Conservation (phyloP, 2,888 invertebrate species). For the Horisme vitalbata region DNA sequence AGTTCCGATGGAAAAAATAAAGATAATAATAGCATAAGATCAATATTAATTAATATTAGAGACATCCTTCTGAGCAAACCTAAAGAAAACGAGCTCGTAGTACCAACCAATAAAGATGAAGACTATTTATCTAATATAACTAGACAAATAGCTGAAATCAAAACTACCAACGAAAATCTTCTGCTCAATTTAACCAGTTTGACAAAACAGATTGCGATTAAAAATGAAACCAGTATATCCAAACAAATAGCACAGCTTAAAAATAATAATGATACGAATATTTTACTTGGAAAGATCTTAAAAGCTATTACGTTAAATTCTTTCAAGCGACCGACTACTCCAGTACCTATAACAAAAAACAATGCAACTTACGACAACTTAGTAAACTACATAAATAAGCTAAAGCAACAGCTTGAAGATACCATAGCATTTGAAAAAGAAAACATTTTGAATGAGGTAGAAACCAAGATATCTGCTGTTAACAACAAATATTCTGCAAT, state of each 20-base stretch:
- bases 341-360: slow-evolving; percentile 21
- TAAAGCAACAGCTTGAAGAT: slow-evolving; percentile 41
- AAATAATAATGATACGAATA: slow-evolving; percentile 26
- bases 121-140: slow-evolving; percentile 33
- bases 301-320: slow-evolving; percentile 20
- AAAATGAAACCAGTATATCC: too few relatives aligned
- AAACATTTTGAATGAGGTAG: slow-evolving; percentile 40
- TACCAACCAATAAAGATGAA: slow-evolving; percentile 12
- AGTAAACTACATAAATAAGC: slow-evolving; percentile 37
- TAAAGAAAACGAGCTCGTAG: slow-evolving; percentile 13
- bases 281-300: slow-evolving; percentile 26
- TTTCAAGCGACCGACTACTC: slow-evolving; percentile 16
- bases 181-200: slow-evolving; percentile 30
- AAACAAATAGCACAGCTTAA: too few relatives aligned
- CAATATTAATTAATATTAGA: slow-evolving; percentile 33
- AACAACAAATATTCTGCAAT: slow-evolving; percentile 17
- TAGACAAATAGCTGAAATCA: slow-evolving; percentile 27
- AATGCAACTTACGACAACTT: slow-evolving; percentile 38
- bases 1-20: neutral
- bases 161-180: slow-evolving; percentile 25
- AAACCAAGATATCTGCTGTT: slow-evolving; percentile 32
- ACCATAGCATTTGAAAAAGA: slow-evolving; percentile 38
- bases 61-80: slow-evolving; percentile 33
- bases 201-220: slow-evolving; percentile 16
- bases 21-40: neutral